Conservation (phyloP, 2,797 vertebrate species). For the Acanthiza pusilla region DNA sequence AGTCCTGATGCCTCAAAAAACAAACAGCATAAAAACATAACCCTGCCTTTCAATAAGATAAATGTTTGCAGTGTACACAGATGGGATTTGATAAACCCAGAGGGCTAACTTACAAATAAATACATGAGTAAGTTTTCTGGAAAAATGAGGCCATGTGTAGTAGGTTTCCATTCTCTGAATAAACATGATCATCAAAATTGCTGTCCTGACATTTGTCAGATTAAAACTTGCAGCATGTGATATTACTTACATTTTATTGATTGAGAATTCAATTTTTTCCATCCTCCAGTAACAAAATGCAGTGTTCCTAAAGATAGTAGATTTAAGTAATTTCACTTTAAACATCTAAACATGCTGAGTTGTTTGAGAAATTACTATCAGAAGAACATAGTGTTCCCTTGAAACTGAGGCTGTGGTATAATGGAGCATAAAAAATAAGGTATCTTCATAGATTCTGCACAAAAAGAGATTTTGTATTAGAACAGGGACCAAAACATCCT, state of each 20-base stretch:
- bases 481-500: neutral
- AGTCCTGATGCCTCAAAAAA: neutral
- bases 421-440: neutral
- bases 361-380: neutral
- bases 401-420: neutral
- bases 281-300: neutral
- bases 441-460: neutral
- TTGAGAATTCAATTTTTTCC: neutral
- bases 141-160: neutral
- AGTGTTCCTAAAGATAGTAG: neutral
- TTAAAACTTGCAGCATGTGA: neutral
- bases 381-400: neutral
- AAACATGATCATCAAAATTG: neutral
- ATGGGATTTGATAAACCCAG: neutral
- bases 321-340: neutral
- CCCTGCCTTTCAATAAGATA: neutral
- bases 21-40: neutral
- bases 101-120: neutral
- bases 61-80: neutral
- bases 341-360: neutral
- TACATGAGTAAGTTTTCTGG: neutral
- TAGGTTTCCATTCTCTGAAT: neutral
- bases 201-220: neutral
- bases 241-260: neutral
- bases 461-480: neutral